Conservation (phyloP, 1,140 invertebrate species). For the Dryas iulia region DNA sequence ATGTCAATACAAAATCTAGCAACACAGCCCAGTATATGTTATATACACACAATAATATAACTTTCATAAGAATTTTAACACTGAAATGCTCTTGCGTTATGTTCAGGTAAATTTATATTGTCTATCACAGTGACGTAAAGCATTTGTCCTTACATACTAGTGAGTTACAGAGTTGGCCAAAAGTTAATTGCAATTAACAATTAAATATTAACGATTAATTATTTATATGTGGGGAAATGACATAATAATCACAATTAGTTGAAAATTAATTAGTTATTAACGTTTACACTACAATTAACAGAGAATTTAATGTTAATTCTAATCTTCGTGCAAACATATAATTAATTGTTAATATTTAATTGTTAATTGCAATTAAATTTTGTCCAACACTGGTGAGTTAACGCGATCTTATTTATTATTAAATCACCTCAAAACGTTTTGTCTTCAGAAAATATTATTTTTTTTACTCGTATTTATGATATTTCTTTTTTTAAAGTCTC, state of each 20-base stretch:
- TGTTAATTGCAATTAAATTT: no score
- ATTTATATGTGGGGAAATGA: no score
- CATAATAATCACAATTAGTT: no score
- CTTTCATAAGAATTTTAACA: constrained; percentile 57
- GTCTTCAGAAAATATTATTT: constrained; percentile 76
- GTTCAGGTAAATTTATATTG: constrained; percentile 73
- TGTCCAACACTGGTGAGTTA: no score
- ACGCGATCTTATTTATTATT: constrained; percentile 72
- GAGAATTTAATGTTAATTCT: no score
- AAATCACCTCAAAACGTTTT: constrained; percentile 75
- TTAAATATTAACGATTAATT: no score
- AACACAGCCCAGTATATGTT: constrained; percentile 25
- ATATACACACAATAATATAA: constrained; percentile 47
- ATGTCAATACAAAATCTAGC: constrained; percentile 16
- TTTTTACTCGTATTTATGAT: constrained; percentile 62
- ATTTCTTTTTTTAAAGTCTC: constrained; percentile 70
- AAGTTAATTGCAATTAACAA: no score
- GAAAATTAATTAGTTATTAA: no score
- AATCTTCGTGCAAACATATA: no score
- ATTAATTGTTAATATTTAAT: no score
- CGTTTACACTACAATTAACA: no score
- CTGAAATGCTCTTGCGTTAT: constrained; percentile 70
- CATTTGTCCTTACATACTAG: constrained; percentile 79
- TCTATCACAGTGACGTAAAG: constrained; percentile 78
- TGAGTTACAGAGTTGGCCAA: constrained; percentile 77